phyloP scores from a whole-genome alignment of 2,888 invertebrate genomes.

The Cyclophora albipunctata region DNA sequence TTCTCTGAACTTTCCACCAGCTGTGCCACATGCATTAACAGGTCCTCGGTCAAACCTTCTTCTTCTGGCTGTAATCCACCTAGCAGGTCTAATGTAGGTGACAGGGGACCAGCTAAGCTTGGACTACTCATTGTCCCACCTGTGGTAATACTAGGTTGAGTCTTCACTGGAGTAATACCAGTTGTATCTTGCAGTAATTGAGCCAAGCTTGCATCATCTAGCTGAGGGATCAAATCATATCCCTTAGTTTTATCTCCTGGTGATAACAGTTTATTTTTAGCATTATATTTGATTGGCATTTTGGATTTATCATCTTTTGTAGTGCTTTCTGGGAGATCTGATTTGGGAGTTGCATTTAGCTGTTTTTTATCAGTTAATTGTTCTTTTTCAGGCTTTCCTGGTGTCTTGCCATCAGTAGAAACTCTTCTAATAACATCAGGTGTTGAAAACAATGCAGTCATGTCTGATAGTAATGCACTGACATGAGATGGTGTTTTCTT shows the following conservation, averaged over 20 bases:
- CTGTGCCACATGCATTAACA: constrained; percentile 83
- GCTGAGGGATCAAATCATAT: constrained; percentile 60
- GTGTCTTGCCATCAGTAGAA: constrained; percentile 63
- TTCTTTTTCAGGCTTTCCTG: constrained; percentile 71
- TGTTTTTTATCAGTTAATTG: constrained; percentile 30
- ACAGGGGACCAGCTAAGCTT: constrained; percentile 71
- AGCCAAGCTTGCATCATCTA: constrained; percentile 67
- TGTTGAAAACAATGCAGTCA: constrained; percentile 84
- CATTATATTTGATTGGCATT: constrained; percentile 12
- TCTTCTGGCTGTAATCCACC: constrained; percentile 78
- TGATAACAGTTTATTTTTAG: constrained; percentile 38
- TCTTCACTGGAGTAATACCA: constrained; percentile 39
- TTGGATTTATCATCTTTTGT: constrained; percentile 29
- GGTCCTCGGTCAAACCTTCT: constrained; percentile 80
- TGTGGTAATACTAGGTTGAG: constrained; percentile 42
- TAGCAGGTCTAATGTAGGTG: constrained; percentile 75
- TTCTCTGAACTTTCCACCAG: constrained; percentile 81
- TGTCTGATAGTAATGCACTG: constrained; percentile 71
- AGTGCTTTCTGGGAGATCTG: constrained; percentile 11
- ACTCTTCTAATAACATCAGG: constrained; percentile 86
- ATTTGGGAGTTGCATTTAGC: constrained; percentile 17
- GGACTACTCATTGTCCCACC: constrained; percentile 60
- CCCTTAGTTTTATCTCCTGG: constrained; percentile 46
- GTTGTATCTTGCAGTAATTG: constrained; percentile 66
- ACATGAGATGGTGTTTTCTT: constrained; percentile 78